Evolutionary conservation across 2,797 vertebrate genomes (phyloP), one percentile per base, ranked within the genome.

Genomic region (Tiaroga cobitis): DNA sequence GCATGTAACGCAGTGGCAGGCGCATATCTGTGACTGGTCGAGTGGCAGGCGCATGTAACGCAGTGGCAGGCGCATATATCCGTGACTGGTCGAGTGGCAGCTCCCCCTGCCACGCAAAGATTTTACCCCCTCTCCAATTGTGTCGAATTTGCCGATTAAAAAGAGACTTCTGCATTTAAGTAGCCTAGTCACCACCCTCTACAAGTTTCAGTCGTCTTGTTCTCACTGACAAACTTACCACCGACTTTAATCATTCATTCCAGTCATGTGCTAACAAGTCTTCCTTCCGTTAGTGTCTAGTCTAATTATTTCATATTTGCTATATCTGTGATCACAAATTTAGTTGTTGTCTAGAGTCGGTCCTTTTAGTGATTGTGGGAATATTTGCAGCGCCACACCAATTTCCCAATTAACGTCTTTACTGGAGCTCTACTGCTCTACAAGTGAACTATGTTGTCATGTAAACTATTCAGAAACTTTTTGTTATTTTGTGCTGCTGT

Each of bases 371-470:
- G 15, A 11, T 39, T 61, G 51, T 80, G 83, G 54, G 39, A 73
- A 73, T 8, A 6, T 54, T 83, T 78, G 29, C 11, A 79, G 80
- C 8, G 26, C 24, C 83, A 49, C 37, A 61, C 39, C 56, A 61
- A 32, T 63, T 37, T 32, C 29, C 13, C n/a, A 24, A 16, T 77
- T 37, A 67, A 43, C 1, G 26, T 21, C 61, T 76, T 49, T 63
- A 26, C 43, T 76, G 9, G 37, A 46, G 37, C 76, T 19, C 7
- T 24, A 6, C 4, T 67, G 24, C 1, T 59, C 1, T 59, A 65
- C 80, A 32, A 85, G 41, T 74, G 68, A 61, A 34, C 26, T n/a
- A 8, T 10, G 69, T 56, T 46, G 41, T 41, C 69, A 19, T 61
- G 32, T 24, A 65, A 51, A 65, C 41, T 37, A 32, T 78, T 29